Conservation (phyloP, 2,113 vertebrate species). For the Heterotis niloticus region DNA sequence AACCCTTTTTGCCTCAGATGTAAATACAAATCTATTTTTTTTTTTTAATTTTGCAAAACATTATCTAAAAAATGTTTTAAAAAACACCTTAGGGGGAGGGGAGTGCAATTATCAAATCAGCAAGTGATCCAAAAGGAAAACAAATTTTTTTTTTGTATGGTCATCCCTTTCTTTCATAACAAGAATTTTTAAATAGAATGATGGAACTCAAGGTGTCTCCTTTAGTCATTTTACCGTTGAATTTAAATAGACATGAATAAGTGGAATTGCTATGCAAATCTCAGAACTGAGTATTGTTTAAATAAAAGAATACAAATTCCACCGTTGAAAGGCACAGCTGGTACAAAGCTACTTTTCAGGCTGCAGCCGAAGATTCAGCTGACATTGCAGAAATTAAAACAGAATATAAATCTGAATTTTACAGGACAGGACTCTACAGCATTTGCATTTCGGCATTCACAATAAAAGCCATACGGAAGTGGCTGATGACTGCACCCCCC, state of each 20-base stretch:
- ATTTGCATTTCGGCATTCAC: not conserved
- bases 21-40: constrained; percentile 17
- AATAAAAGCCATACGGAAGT: not conserved
- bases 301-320: constrained; percentile 6
- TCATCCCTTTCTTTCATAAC: constrained; percentile 1
- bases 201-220: constrained; percentile 32
- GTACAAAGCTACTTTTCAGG: not conserved
- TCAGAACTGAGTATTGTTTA: constrained; percentile 17
- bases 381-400: not conserved
- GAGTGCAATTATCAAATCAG: not conserved
- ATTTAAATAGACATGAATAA: constrained; percentile 23
- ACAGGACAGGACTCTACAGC: constrained; percentile 1
- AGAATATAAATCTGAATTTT: not conserved
- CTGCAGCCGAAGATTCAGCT: not conserved
- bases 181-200: not conserved
- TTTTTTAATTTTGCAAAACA: not conserved
- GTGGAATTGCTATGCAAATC: constrained; percentile 17
- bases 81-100: not conserved
- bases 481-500: too few relatives aligned
- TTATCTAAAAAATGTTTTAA: not conserved
- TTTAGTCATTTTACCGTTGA: constrained; percentile 9
- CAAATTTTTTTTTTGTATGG: not conserved
- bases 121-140: constrained; percentile 1
- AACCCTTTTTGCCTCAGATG: not conserved
- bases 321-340: not conserved